Base-by-base conservation (phyloP, 2,113 vertebrate species). In the Chauna torquata region DNA sequence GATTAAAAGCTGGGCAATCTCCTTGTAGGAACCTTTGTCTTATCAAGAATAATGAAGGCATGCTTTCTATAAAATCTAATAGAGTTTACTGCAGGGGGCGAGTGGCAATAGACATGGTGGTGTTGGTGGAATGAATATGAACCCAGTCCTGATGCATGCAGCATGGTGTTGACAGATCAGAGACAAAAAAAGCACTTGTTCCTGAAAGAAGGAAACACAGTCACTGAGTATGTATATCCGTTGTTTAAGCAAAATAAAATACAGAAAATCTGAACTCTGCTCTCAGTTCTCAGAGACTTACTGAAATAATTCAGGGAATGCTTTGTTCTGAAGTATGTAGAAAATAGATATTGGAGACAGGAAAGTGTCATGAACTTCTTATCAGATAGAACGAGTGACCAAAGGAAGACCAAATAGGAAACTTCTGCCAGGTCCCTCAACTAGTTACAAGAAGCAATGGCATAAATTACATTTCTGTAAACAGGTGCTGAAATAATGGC, bases 331-430 rank as follows among this genome's bases (percentile, higher is more conserved):
- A 64, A 78, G 38, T 50, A 25, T 24, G 30, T 79, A 49, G 55
- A 69, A 92, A 94, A 82, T 23, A 79, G 49, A 11, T 36, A 50
- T 62, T 62, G 45, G 68, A 82, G 69, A 75, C 69, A 88, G 77
- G 87, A 92, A 84, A 86, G 27, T 89, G 50, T 62, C 1, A 2
- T 54, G 69, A 82, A 36, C 72, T 90, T 84, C 61, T 94, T 90
- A 82, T 76, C 88, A 52, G 72, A 77, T 47, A 72, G 61, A 94
- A 52, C 32, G 59, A 90, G 30, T 92, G 80, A 94, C 80, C 77
- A 91, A 87, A 70, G 44, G 69, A 91, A 92, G 86, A 89, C 80
- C 12, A 94, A 81, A 77, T 47, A 78, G 34, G 36, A 90, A 94
- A 82, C 20, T 74, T 78, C 65, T 94, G 40, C 47, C 69, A 90